Base-by-base conservation (phyloP, 2,797 vertebrate genomes). In the Melopsittacus undulatus region DNA sequence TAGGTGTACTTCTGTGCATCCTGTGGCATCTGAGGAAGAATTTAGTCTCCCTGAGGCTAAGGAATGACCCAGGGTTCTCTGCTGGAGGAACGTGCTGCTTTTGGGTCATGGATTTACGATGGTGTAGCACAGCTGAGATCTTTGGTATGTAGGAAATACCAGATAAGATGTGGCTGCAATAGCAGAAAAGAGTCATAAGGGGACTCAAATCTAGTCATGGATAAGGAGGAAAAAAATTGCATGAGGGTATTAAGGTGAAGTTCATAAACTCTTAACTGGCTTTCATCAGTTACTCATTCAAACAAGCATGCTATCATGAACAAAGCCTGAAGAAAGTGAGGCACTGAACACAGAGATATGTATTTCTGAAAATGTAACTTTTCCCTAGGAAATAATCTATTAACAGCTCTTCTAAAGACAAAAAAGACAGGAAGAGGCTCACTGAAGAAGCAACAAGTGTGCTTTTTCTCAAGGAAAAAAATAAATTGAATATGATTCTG, bases 401-500 rank as follows among this genome's bases (percentile, higher is more conserved):
- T 79, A 79, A 67, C 48, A 91, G 40, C 67, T 81, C 46, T 86
- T 86, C 48, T 85, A 11, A 88, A 92, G 88, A 40, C 29, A 87
- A 84, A 21, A 19, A 72, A 83, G 83, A 76, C 51, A 84, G 77
- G 51, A 92, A 84, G 34, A 90, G 4, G 29, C 29, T 94, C 83
- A 89, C 68, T 70, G 77, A 96, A 95, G 69, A 94, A 94, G 73
- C 38, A 92, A 63, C 1, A 19, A 73, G 49, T 89, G 56, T 91
- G 90, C 67, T 91, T 94, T 90, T 88, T 94, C 83, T 95, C 91
- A 95, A 78, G 63, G 40, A 70, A 77, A 93, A 95, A 92, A 76
- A 79, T 30, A 30, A 64, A 40, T 70, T 94, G 82, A 91, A 78
- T 67, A 62, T 52, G 36, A 64, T 76, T 88, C 64, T 84, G 72